Conservation (phyloP, 2,113 vertebrate species). For the Pseudorasbora parva region DNA sequence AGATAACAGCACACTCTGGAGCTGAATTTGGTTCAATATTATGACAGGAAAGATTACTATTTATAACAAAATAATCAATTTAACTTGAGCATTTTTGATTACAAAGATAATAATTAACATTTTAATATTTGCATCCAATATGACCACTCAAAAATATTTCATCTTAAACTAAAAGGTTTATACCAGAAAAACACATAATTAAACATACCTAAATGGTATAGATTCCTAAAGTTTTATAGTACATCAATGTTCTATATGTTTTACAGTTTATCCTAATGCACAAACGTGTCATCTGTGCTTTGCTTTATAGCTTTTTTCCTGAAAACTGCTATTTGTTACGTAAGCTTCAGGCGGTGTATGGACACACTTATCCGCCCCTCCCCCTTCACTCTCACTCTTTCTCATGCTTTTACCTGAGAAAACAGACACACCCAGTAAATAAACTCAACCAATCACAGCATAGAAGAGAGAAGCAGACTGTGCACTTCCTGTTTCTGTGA, state of each 20-base stretch:
- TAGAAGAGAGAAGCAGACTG: constrained; percentile 61
- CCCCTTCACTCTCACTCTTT: constrained; percentile 47
- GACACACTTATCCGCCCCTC: constrained; percentile 27
- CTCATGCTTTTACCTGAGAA: constrained; percentile 66
- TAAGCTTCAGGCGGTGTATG: not conserved
- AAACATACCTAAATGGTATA: not conserved
- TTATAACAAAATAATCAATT: constrained; percentile 7
- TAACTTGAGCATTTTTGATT: not conserved
- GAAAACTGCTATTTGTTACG: not conserved
- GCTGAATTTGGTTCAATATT: not conserved
- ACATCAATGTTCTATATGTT: not conserved
- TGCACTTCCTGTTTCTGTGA: constrained; percentile 74
- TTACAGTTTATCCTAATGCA: not conserved
- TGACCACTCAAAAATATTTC: not conserved
- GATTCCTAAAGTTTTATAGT: not conserved
- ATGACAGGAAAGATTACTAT: not conserved
- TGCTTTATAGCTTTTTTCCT: constrained; percentile 6
- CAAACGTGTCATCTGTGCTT: not conserved
- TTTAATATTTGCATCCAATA: not conserved
- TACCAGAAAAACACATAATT: not conserved
- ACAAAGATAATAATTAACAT: not conserved
- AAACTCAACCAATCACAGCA: constrained; percentile 70
- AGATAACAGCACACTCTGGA: not conserved
- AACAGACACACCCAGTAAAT: constrained; percentile 73
- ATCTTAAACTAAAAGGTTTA: not conserved